Evolutionary conservation across 2,113 vertebrate genomes (phyloP).

Genomic region (Chloropsis cyanopogon): DNA sequence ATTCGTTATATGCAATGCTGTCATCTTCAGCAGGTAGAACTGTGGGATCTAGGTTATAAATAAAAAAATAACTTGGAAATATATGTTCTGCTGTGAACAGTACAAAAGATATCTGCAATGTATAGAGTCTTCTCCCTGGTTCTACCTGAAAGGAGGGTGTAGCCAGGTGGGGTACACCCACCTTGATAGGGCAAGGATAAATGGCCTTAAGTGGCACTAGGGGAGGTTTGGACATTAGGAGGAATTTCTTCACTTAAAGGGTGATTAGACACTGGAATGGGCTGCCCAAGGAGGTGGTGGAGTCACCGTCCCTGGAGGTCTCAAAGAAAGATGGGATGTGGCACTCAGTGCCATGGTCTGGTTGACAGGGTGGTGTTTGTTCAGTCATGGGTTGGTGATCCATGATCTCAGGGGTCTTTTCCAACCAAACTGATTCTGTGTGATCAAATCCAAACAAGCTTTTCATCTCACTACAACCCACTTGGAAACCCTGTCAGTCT

Average conservation of each 20-base stretch:
- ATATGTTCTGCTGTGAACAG: neutral
- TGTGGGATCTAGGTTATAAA: conserved; percentile 27
- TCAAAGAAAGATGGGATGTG: neutral
- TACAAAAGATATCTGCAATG: neutral
- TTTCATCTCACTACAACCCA: neutral
- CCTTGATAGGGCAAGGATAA: neutral
- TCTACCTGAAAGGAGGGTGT: neutral
- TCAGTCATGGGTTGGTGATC: neutral
- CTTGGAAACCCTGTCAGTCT: neutral
- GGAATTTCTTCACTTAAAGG: neutral
- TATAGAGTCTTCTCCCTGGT: neutral
- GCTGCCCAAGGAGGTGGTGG: neutral
- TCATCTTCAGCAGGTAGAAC: neutral
- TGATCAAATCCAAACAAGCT: neutral
- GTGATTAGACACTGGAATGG: neutral
- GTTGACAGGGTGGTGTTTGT: neutral
- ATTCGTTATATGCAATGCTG: neutral
- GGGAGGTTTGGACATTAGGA: neutral
- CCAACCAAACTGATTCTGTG: neutral
- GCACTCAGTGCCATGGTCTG: neutral
- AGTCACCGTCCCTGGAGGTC: rapidly evolving
- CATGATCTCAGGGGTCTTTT: neutral
- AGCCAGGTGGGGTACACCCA: neutral
- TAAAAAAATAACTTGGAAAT: neutral
- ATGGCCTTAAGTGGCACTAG: neutral